These are phyloP conservation scores for Acanthaster planci DNA, from an alignment of 35 echinoderm and acorn worm genomes.

Conservation along the genomic window DNA sequence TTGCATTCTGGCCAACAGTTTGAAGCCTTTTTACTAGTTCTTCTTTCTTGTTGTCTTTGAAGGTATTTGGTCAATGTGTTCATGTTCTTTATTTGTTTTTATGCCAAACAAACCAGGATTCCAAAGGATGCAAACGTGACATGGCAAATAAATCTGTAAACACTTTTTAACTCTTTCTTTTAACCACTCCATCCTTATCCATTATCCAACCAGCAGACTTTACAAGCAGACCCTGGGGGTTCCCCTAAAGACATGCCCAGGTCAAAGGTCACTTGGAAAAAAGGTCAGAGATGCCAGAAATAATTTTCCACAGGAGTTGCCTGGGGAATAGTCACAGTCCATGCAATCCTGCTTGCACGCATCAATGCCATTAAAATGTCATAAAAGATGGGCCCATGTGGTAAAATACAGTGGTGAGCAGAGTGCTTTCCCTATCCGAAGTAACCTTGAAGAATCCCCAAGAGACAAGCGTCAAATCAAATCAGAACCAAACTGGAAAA, in stretches of 20 bases:
- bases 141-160: too few species aligned
- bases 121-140: too few species aligned
- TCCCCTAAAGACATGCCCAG: not conserved
- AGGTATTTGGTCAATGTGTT: too few species aligned
- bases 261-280: not conserved
- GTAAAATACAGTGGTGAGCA: conserved; percentile 3
- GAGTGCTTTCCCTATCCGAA: conserved; percentile 10
- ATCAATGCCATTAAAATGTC: conserved; percentile 23
- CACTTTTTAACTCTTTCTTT: too few species aligned
- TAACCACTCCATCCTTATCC: too few species aligned
- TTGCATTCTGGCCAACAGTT: too few species aligned
- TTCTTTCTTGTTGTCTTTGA: too few species aligned
- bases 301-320: conserved; percentile 12
- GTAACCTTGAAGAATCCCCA: conserved; percentile 15
- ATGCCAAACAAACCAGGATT: too few species aligned
- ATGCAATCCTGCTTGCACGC: not conserved
- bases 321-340: not conserved
- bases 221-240: too few species aligned
- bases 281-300: conserved; percentile 21
- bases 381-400: conserved; percentile 33
- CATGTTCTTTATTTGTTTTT: too few species aligned
- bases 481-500: conserved; percentile 13
- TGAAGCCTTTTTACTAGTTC: too few species aligned
- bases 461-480: conserved; percentile 9
- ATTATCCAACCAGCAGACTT: too few species aligned